phyloP scores from a whole-genome alignment of 2,113 vertebrate species.

The Campylomormyrus numenius region DNA sequence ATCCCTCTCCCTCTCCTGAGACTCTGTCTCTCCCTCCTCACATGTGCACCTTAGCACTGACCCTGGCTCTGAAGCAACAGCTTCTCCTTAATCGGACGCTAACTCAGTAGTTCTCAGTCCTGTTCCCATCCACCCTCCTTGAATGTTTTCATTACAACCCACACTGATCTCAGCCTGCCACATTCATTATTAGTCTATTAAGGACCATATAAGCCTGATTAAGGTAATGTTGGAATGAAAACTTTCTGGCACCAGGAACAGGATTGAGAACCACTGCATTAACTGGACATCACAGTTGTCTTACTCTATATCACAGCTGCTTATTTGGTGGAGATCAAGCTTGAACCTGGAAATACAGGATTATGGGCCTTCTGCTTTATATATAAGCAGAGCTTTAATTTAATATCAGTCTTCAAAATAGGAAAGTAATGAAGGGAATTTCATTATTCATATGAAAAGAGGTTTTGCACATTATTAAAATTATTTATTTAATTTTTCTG shows the following conservation, averaged over 20 bases:
- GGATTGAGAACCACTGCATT: not conserved
- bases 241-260: not conserved
- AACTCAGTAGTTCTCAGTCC: not conserved
- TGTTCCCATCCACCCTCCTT: not conserved
- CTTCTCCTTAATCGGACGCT: not conserved
- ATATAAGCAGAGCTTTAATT: not conserved
- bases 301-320: not conserved
- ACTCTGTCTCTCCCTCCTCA: conserved; percentile 43
- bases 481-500: not conserved
- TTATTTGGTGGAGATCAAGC: not conserved
- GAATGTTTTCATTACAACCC: not conserved
- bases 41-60: conserved; percentile 25
- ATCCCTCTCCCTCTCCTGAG: not conserved
- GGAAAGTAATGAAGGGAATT: not conserved
- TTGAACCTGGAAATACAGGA: not conserved
- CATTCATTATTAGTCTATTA: not conserved
- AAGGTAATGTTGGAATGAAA: not conserved
- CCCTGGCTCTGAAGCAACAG: not conserved
- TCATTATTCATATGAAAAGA: not conserved
- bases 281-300: not conserved
- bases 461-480: not conserved
- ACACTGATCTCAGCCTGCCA: not conserved
- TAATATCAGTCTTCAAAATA: not conserved
- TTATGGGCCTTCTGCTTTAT: not conserved
- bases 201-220: not conserved